A percentile compares a stretch with the other conserved stretches of the same genome.
These are phyloP conservation scores for Cettia cetti DNA, from an alignment of 2,113 vertebrate genomes.

Conservation along the genomic window DNA sequence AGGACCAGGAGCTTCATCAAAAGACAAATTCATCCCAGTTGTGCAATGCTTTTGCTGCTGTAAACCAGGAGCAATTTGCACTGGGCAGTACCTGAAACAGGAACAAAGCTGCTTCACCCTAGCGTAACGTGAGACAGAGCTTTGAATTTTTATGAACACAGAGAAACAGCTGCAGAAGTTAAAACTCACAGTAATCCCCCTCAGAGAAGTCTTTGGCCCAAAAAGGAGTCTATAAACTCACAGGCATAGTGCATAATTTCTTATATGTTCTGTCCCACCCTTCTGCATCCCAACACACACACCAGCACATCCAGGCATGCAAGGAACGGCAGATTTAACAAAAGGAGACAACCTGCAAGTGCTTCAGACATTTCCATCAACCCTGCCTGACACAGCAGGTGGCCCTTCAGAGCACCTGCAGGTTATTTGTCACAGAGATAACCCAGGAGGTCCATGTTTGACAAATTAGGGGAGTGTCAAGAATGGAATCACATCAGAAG, in stretches of 20 bases:
- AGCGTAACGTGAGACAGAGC: not conserved
- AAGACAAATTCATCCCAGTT: not conserved
- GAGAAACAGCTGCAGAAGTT: slow-evolving; percentile 52
- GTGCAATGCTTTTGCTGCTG: not conserved
- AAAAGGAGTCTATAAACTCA: slow-evolving; percentile 15
- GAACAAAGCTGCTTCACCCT: not conserved
- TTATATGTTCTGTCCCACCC: not conserved
- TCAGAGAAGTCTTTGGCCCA: slow-evolving; percentile 9
- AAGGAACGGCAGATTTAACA: not conserved
- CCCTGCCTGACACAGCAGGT: not conserved
- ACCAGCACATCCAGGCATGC: not conserved
- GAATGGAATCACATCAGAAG: not conserved
- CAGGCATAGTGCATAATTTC: slow-evolving; percentile 26
- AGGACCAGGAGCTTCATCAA: not conserved
- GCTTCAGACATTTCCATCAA: not conserved
- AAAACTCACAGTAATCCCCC: slow-evolving; percentile 4
- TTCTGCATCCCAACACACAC: not conserved
- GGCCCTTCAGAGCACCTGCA: slow-evolving; percentile 10
- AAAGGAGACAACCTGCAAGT: not conserved
- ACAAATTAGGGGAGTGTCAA: not conserved
- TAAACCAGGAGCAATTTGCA: not conserved
- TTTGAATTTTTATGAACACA: slow-evolving; percentile 6
- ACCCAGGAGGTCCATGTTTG: not conserved
- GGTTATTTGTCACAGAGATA: not conserved
- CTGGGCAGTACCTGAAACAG: not conserved